Conservation (phyloP, 2,113 vertebrate genomes). For the Suricata suricatta region DNA sequence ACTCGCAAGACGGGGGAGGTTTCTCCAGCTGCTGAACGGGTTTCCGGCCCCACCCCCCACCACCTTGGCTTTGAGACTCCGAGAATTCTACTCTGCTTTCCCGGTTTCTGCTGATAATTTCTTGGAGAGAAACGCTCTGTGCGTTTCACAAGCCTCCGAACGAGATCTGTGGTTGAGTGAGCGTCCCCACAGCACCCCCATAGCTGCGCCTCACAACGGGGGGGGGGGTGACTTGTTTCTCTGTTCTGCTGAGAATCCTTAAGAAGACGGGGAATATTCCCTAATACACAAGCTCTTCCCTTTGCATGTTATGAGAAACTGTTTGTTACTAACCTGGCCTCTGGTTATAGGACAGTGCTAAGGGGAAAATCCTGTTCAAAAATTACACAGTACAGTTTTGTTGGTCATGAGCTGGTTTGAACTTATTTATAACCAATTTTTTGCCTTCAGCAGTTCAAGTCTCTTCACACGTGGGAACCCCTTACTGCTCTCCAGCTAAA, state of each 20-base stretch:
- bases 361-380: slow-evolving; percentile 16
- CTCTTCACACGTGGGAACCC: slow-evolving; percentile 10
- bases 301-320: neutral
- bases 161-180: neutral
- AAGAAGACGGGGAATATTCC: neutral
- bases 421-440: neutral
- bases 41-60: neutral
- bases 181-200: neutral
- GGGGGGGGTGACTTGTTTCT: neutral
- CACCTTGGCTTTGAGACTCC: neutral
- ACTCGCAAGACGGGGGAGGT: neutral
- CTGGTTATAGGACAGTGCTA: neutral
- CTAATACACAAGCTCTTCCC: slow-evolving; percentile 1
- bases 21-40: neutral
- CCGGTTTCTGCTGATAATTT: neutral
- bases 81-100: neutral
- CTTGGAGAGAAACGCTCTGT: neutral
- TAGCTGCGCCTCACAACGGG: neutral
- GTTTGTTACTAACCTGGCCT: slow-evolving; percentile 16
- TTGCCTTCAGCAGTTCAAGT: neutral
- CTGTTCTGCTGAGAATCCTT: neutral
- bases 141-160: neutral
- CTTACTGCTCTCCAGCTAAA: neutral
- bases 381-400: neutral
- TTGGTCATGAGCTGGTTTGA: neutral